These are phyloP conservation scores for Eugnorisma glareosa DNA, from an alignment of 2,888 invertebrate species.

Conservation along the genomic window DNA sequence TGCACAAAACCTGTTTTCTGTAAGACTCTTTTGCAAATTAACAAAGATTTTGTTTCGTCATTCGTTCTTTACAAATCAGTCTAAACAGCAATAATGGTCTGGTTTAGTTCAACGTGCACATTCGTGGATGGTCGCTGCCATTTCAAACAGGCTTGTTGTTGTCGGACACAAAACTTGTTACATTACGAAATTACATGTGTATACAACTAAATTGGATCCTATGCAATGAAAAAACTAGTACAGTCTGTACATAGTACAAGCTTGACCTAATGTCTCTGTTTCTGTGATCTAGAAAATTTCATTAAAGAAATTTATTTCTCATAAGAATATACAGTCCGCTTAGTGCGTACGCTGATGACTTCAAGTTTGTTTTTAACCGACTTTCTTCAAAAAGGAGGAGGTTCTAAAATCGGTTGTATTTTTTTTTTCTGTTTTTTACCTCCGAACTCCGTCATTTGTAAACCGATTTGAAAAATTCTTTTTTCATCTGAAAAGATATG, in stretches of 20 bases:
- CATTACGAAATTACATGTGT: constrained; percentile 63
- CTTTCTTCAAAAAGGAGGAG: too few species aligned
- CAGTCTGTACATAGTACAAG: constrained; percentile 38
- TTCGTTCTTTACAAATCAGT: constrained; percentile 49
- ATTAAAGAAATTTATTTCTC: too few species aligned
- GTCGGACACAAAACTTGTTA: constrained; percentile 71
- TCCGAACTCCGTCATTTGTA: too few species aligned
- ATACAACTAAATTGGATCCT: constrained; percentile 59
- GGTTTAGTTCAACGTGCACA: constrained; percentile 73
- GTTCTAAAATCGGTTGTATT: too few species aligned
- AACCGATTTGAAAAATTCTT: too few species aligned
- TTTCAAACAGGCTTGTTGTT: constrained; percentile 75
- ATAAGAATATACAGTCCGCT: too few species aligned
- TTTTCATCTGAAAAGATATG: too few species aligned
- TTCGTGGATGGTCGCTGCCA: constrained; percentile 73
- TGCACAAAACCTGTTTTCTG: not conserved
- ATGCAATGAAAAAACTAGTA: constrained; percentile 60
- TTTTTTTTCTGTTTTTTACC: too few species aligned
- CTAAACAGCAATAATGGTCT: constrained; percentile 69
- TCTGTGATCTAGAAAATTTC: constrained; percentile 7
- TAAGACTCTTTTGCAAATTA: constrained; percentile 20
- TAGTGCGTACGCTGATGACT: too few species aligned
- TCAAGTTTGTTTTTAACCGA: too few species aligned
- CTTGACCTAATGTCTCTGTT: constrained; percentile 41
- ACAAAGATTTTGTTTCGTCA: constrained; percentile 53